Evolutionary conservation across 2,888 invertebrate species (phyloP), one percentile per base, ranked within the genome.

Genomic region (Aquatica leii): DNA sequence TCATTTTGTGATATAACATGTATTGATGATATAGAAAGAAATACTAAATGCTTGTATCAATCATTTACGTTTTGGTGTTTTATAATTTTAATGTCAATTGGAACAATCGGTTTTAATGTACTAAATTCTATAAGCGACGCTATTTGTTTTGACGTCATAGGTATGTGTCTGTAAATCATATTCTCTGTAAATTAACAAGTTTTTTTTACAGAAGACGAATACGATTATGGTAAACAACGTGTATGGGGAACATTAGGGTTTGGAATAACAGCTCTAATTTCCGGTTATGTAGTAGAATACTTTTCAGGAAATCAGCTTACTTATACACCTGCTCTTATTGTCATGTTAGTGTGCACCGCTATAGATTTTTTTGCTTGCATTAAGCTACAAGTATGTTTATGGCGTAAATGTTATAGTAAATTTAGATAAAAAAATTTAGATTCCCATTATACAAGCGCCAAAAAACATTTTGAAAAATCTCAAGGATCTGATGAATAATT

Each of bases 61-160:
- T 87, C 88, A 0, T 73, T 81, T 0, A 84, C 86, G 0, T 94
- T 93, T 78, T 93, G 92, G 92, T 82, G 85, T 1, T 93, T 92
- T 71, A 87, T 93, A 0, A 68, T 89, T 0, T 78, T 92, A 17
- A 87, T 92, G 84, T 89, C 90, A 43, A 68, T 91, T 1, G 93
- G 93, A 21, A 91, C 88, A 1, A 90, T 93, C 61, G 90, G 91
- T 1, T 94, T 90, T 76, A 94, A 93, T 78, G 94, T 96, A 0
- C 88, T 90, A 31, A 92, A 95, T 74, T 93, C 92, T 49, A 90
- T 96, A 37, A 92, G 93, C 37, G 97, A 97, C 80, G 94, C 95
- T 0, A 90, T 96, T 24, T 94, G 95, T 78, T 95, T 95, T 76
- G 93, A 95, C 80, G 87, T 94, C 18, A 84, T 97, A 37, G 93